Evolutionary conservation across 1,140 invertebrate genomes (phyloP).

Genomic region (Anagrus nilaparvatae): DNA sequence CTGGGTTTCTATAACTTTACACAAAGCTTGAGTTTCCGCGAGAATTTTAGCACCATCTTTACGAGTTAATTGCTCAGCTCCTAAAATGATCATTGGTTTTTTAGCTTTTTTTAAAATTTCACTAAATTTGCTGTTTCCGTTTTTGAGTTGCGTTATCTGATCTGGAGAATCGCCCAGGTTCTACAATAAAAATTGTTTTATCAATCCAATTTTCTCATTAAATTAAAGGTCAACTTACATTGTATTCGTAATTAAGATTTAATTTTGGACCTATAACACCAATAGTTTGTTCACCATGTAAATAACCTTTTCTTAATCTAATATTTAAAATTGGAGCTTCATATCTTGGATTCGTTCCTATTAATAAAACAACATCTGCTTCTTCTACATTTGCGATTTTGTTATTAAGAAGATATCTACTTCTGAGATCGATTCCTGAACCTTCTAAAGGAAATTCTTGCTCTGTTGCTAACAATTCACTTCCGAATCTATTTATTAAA

Average conservation of each 20-base stretch:
- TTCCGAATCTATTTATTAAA: conserved; percentile 78
- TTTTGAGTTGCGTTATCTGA: conserved; percentile 62
- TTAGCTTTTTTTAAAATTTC: conserved; percentile 70
- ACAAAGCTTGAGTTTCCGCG: conserved; percentile 62
- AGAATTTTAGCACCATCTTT: conserved; percentile 70
- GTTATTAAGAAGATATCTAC: conserved; percentile 86
- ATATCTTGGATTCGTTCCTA: conserved; percentile 95
- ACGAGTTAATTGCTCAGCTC: conserved; percentile 71
- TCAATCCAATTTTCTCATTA: background rate
- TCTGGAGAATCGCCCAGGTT: conserved; percentile 73
- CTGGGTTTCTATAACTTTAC: conserved; percentile 43
- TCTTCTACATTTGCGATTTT: conserved; percentile 83
- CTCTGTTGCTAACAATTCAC: conserved; percentile 82
- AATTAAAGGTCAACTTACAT: conserved; percentile 42
- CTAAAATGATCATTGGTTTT: conserved; percentile 85
- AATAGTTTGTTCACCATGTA: conserved; percentile 72
- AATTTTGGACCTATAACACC: conserved; percentile 84
- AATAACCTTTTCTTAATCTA: conserved; percentile 84
- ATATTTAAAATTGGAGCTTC: conserved; percentile 97
- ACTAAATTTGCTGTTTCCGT: conserved; percentile 65
- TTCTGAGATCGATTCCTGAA: conserved; percentile 79
- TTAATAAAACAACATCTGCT: conserved; percentile 83
- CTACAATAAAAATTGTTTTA: conserved; percentile 39
- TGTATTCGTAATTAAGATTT: conserved; percentile 89
- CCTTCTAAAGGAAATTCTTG: conserved; percentile 76